Conservation (phyloP, 2,797 vertebrate species). For the Molossus alvarezi region DNA sequence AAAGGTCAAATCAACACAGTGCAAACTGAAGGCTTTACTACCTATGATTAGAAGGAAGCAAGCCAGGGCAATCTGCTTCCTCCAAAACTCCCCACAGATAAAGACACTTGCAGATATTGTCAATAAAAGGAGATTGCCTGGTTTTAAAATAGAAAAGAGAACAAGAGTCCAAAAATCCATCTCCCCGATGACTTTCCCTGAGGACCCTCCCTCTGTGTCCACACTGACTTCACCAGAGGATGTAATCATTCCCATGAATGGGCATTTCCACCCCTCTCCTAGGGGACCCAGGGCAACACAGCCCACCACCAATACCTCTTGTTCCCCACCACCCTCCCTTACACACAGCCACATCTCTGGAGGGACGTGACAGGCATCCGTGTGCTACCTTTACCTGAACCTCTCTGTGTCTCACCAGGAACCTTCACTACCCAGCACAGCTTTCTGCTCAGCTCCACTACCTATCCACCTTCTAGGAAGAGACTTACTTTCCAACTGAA, state of each 20-base stretch:
- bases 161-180: background rate
- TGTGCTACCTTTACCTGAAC: background rate
- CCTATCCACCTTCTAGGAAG: background rate
- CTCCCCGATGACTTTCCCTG: background rate
- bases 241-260: background rate
- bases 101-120: background rate
- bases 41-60: background rate
- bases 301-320: background rate
- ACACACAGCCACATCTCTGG: background rate
- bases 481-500: background rate
- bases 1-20: background rate
- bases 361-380: background rate
- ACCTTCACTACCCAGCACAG: background rate
- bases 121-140: background rate
- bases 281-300: background rate
- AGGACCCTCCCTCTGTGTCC: background rate
- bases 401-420: background rate
- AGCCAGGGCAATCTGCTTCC: background rate
- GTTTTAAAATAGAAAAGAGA: background rate
- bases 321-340: background rate
- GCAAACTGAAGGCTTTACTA: background rate
- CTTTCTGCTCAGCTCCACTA: background rate
- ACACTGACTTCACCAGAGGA: background rate
- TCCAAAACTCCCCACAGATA: background rate
- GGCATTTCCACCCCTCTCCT: background rate